These are phyloP conservation scores for Microtus richardsoni DNA, from an alignment of 2,113 vertebrate genomes.

Conservation along the genomic window DNA sequence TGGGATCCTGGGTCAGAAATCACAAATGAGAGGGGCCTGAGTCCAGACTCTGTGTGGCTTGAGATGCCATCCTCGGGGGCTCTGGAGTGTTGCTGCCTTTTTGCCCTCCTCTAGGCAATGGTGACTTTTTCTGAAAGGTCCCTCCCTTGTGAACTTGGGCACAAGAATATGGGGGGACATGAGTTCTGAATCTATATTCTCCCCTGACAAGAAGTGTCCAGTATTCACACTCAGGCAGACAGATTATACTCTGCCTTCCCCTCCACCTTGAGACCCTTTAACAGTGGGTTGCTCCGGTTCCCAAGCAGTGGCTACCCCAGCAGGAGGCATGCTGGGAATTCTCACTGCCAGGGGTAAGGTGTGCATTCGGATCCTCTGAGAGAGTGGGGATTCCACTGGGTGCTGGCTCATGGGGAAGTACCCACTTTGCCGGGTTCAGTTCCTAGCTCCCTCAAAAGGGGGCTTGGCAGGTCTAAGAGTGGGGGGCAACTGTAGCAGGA, in stretches of 20 bases:
- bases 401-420: neutral
- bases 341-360: neutral
- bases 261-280: no score
- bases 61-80: no score
- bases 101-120: neutral
- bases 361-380: neutral
- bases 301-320: neutral
- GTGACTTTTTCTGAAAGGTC: no score
- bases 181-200: no score
- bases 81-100: neutral
- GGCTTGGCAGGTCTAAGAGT: neutral
- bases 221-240: no score
- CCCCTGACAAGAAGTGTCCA: neutral
- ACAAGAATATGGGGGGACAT: neutral
- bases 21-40: neutral
- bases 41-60: neutral
- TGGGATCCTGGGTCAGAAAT: neutral
- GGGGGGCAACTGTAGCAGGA: fast-evolving
- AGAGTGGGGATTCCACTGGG: neutral
- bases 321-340: neutral
- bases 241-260: neutral
- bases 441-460: no score
- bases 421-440: fast-evolving
- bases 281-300: neutral
- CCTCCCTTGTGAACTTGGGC: neutral